Evolutionary conservation across 1,140 invertebrate genomes (phyloP).

Genomic region (Colletes gigas): DNA sequence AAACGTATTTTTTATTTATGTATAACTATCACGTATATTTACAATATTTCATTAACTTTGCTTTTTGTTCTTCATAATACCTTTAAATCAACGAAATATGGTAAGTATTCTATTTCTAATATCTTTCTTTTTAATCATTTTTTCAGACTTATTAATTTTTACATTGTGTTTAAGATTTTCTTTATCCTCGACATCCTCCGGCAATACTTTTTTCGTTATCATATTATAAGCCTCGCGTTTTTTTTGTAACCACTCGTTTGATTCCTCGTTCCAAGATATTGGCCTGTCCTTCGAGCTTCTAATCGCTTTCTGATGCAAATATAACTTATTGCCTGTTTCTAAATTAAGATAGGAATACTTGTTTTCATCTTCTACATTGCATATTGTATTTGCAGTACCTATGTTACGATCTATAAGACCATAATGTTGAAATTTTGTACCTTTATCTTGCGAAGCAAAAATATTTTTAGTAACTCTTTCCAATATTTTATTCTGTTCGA

Average conservation of each 20-base stretch:
- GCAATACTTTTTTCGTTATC: conserved; percentile 57
- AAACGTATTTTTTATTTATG: not conserved
- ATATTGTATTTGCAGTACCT: conserved; percentile 16
- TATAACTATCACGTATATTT: not conserved
- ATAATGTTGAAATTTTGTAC: conserved; percentile 75
- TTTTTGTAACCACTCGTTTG: conserved; percentile 74
- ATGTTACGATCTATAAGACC: conserved; percentile 70
- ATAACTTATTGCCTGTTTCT: conserved; percentile 53
- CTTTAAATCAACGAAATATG: conserved; percentile 70
- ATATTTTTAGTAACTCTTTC: conserved; percentile 75
- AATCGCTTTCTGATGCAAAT: conserved; percentile 24
- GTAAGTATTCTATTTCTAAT: conserved; percentile 70
- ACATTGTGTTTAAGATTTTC: conserved; percentile 60
- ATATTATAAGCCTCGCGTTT: conserved; percentile 75
- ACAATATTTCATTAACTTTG: not conserved
- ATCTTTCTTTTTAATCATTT: conserved; percentile 58
- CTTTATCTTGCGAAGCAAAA: conserved; percentile 67
- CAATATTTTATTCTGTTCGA: conserved; percentile 68
- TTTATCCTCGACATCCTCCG: conserved; percentile 56
- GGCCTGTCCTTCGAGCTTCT: conserved; percentile 66
- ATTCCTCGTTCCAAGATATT: conserved; percentile 74
- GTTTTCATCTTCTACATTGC: conserved; percentile 57
- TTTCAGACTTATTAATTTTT: conserved; percentile 49
- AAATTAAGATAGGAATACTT: conserved; percentile 65
- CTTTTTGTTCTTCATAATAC: not conserved